Conservation (phyloP, 1,140 invertebrate genomes). For the Armadillidium nasatum region DNA sequence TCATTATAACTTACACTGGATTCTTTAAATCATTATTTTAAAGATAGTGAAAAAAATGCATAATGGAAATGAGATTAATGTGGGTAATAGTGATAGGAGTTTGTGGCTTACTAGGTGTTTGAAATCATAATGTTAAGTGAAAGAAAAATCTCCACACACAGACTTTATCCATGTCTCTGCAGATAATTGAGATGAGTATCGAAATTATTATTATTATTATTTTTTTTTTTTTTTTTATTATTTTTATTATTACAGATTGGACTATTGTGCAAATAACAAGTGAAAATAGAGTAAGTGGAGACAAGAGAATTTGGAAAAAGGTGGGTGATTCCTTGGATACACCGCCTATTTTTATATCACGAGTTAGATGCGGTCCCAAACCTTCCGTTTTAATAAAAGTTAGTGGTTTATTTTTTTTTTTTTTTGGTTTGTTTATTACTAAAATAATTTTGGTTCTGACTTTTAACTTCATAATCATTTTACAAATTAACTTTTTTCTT, state of each 20-base stretch:
- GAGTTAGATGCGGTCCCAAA: not conserved
- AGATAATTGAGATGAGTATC: too few species aligned
- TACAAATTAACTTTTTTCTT: not conserved
- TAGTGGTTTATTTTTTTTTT: not conserved
- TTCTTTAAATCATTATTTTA: too few species aligned
- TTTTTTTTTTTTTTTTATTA: too few species aligned
- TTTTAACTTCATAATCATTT: not conserved
- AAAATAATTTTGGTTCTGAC: not conserved
- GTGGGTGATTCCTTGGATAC: not conserved
- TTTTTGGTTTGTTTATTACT: not conserved
- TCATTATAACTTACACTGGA: too few species aligned
- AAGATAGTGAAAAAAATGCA: too few species aligned
- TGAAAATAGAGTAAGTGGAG: not conserved
- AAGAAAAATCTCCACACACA: too few species aligned
- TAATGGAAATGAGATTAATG: too few species aligned
- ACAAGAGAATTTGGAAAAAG: not conserved
- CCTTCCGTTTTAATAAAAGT: not conserved
- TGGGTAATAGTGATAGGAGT: too few species aligned
- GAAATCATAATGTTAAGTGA: too few species aligned
- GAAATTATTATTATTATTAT: too few species aligned
- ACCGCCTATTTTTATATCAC: not conserved
- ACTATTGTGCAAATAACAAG: not conserved
- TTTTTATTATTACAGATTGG: not conserved
- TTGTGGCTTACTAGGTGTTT: too few species aligned
- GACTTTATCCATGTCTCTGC: too few species aligned